Base-by-base conservation (phyloP, 2,797 vertebrate genomes). In the Ataeniobius toweri region DNA sequence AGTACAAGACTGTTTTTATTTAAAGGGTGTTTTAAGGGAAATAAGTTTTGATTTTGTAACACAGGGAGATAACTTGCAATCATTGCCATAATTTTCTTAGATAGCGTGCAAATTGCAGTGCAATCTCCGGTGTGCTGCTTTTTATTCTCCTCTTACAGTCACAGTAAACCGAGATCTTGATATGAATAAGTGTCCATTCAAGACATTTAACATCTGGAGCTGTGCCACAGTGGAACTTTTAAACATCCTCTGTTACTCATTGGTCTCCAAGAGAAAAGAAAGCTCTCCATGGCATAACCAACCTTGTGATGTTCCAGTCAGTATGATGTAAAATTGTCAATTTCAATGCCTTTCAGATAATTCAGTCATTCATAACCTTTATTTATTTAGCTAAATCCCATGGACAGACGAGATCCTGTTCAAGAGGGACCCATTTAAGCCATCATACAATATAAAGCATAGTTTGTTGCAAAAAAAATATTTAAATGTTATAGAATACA, bases 121-220 rank as follows among this genome's bases (percentile, higher is more conserved):
- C 72, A 73, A 73, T 58, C 55, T 73, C 72, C 72, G 44, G 44
- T 63, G 58, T 48, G 44, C 8, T 31, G 44, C 28, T 74, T 56
- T n/a, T 14, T 51, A 18, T 55, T 7, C 53, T n/a, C 53, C 31
- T 18, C n/a, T 8, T 26, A 9, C 3, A 3, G n/a, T 26, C 16
- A 24, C 22, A 2, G 41, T 12, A 74, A 74, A 31, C n/a, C 26
- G 3, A 48, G 56, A 28, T 13, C n/a, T 61, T 20, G 12, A 46
- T 20, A 61, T 74, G 18, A 61, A 59, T 20, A 28, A 18, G 20
- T 39, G 50, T 36, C 31, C 20, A 24, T 55, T 53, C 28, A 24
- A 31, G 71, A 55, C 12, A 12, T 26, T 2, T 3, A 39, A 39
- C 51, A 16, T 39, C 20, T 56, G 71, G 31, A 12, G 6, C 51